A percentile compares a stretch with the other conserved stretches of the same genome.
phyloP scores from a whole-genome alignment of 2,888 invertebrate species.

The Callimorpha dominula region DNA sequence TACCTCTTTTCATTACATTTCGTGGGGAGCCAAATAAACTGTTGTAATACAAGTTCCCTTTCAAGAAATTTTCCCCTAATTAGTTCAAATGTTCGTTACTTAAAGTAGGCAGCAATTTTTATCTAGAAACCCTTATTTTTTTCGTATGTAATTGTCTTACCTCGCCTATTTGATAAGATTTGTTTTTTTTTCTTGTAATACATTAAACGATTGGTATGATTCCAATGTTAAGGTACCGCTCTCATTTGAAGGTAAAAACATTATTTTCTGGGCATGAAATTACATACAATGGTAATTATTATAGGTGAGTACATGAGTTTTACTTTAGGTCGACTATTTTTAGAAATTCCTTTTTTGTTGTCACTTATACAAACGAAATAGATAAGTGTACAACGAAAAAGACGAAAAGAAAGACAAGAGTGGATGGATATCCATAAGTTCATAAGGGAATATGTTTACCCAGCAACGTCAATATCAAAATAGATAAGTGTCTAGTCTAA shows the following conservation, averaged over 20 bases:
- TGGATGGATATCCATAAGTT: neutral
- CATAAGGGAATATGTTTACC: neutral
- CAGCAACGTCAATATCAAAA: neutral
- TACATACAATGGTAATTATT: too few relatives aligned
- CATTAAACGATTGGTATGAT: slow-evolving; percentile 1
- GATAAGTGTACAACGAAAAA: too few relatives aligned
- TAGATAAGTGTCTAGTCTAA: neutral
- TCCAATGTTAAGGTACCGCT: neutral
- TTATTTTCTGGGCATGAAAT: neutral
- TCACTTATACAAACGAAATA: too few relatives aligned
- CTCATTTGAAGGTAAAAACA: neutral
- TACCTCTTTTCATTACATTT: slow-evolving; percentile 39
- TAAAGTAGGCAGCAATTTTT: slow-evolving; percentile 39
- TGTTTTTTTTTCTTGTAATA: slow-evolving; percentile 5
- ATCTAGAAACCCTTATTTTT: slow-evolving; percentile 31
- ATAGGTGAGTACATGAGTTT: too few relatives aligned
- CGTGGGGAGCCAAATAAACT: slow-evolving; percentile 25
- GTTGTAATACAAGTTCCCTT: slow-evolving; percentile 29
- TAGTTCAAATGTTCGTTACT: slow-evolving; percentile 44
- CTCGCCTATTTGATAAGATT: slow-evolving; percentile 30
- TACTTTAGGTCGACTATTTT: too few relatives aligned
- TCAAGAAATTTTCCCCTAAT: slow-evolving; percentile 36
- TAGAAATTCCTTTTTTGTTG: too few relatives aligned
- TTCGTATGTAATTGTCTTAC: slow-evolving; percentile 34
- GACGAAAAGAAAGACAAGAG: too few relatives aligned